Evolutionary conservation across 2,888 invertebrate species (phyloP).

Genomic region (Heliconius erato): DNA sequence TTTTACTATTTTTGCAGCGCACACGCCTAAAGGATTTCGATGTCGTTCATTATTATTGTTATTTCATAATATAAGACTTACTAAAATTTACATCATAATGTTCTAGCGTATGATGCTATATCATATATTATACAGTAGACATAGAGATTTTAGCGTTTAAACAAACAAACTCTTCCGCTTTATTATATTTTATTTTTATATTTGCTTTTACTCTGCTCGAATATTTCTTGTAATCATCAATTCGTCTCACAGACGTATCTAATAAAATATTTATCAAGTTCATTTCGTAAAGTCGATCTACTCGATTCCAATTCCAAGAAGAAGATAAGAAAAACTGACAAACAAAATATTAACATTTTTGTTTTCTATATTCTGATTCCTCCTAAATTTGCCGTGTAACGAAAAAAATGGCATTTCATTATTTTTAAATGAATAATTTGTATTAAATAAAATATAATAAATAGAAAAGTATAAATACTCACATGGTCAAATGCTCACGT

Average conservation of each 20-base stretch:
- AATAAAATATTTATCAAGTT: conserved; percentile 6
- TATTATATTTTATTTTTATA: too few relatives aligned
- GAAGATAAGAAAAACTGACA: neutral
- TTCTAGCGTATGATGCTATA: too few relatives aligned
- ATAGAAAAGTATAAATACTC: neutral
- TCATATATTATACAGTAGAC: too few relatives aligned
- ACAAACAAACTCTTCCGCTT: too few relatives aligned
- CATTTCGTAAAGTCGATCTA: neutral
- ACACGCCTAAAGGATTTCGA: too few relatives aligned
- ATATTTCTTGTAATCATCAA: neutral
- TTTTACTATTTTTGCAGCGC: too few relatives aligned
- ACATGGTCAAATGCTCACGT: neutral
- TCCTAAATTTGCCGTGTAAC: neutral
- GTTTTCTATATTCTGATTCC: neutral
- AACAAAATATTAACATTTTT: neutral
- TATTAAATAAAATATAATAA: neutral
- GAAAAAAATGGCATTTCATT: neutral
- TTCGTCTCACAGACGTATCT: neutral
- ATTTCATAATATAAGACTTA: too few relatives aligned
- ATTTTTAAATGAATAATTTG: neutral
- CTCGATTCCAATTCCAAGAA: neutral
- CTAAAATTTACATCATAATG: too few relatives aligned
- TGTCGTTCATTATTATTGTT: too few relatives aligned
- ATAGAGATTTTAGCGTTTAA: too few relatives aligned
- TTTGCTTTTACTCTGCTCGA: neutral